phyloP scores from a whole-genome alignment of 2,888 invertebrate species.

The Cremastinae sp. region DNA sequence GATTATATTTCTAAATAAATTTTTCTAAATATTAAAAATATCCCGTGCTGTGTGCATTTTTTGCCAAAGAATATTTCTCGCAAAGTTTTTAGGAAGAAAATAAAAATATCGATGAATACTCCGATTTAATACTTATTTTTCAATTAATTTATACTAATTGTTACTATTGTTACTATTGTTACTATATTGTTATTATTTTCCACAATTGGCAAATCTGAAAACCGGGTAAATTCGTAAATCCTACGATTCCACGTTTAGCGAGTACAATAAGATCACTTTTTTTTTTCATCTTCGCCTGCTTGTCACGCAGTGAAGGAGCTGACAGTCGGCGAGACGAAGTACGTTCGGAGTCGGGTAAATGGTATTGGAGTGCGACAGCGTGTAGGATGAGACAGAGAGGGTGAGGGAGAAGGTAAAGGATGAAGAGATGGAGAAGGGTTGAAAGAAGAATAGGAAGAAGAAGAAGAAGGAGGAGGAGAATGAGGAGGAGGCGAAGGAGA shows the following conservation, averaged over 20 bases:
- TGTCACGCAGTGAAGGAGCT: slow-evolving; percentile 17
- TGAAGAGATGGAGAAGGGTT: background rate
- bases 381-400: slow-evolving; percentile 35
- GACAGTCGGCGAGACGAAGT: slow-evolving; percentile 37
- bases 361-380: slow-evolving; percentile 30
- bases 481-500: slow-evolving; percentile 27
- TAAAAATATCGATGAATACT: too few relatives aligned
- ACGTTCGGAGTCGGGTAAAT: slow-evolving; percentile 30
- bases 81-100: too few relatives aligned
- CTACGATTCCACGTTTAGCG: slow-evolving; percentile 1
- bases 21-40: too few relatives aligned
- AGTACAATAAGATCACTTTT: background rate
- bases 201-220: too few relatives aligned
- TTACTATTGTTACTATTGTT: too few relatives aligned
- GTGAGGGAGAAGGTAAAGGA: background rate
- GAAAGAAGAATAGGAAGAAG: background rate
- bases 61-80: too few relatives aligned
- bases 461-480: slow-evolving; percentile 3
- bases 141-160: too few relatives aligned
- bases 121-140: too few relatives aligned
- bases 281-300: background rate
- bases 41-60: too few relatives aligned
- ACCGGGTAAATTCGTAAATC: background rate
- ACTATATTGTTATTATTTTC: too few relatives aligned
- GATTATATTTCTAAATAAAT: too few relatives aligned